These are phyloP conservation scores for Synanthedon tipuliformis DNA, from an alignment of 2,888 invertebrate species.

Conservation along the genomic window DNA sequence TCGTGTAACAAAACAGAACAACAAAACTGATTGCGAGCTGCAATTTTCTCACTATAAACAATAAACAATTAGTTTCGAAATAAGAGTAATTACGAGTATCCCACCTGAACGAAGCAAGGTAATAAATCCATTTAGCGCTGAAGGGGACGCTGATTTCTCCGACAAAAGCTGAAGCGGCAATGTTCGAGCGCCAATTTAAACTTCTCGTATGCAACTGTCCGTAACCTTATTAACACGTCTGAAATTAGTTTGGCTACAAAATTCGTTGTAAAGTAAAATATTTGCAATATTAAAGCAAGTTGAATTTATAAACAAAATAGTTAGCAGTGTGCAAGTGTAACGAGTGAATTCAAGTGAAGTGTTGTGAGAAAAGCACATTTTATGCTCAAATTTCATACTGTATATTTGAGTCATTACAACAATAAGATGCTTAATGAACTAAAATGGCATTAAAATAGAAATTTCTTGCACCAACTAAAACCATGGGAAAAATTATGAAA, in stretches of 20 bases:
- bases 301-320: too few species aligned
- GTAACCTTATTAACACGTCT: conserved; percentile 38
- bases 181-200: conserved; percentile 49
- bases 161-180: conserved; percentile 45
- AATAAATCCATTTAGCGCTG: conserved; percentile 61
- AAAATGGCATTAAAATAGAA: too few species aligned
- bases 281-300: background rate
- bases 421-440: too few species aligned
- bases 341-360: too few species aligned
- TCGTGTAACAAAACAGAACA: background rate
- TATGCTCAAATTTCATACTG: too few species aligned
- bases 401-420: too few species aligned
- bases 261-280: conserved; percentile 3
- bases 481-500: too few species aligned
- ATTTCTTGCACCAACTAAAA: too few species aligned
- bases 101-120: conserved; percentile 46
- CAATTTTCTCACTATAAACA: conserved; percentile 41
- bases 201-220: conserved; percentile 42
- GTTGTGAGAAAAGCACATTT: too few species aligned
- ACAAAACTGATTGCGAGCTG: conserved; percentile 15
- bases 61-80: conserved; percentile 48
- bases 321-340: too few species aligned
- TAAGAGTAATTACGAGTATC: conserved; percentile 52
- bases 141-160: conserved; percentile 49
- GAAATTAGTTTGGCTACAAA: conserved; percentile 29